These are phyloP conservation scores for Ramazzottius varieornatus DNA, from an alignment of 2,888 invertebrate genomes.

Conservation along the genomic window DNA sequence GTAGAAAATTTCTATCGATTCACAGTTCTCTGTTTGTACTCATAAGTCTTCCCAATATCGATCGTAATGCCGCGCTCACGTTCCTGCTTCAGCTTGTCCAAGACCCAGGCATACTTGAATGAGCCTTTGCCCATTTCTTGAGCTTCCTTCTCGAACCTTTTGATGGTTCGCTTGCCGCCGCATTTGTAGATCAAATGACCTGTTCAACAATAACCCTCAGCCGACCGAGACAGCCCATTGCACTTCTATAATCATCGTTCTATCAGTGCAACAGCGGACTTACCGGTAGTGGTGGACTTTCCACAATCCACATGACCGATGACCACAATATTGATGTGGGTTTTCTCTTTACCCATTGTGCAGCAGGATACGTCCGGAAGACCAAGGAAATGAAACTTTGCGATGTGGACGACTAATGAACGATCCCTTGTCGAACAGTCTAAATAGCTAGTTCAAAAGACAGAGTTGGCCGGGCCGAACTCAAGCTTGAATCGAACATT, in stretches of 20 bases:
- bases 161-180: conserved; percentile 97
- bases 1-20: too few relatives aligned
- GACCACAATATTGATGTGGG: conserved; percentile 93
- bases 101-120: conserved; percentile 99
- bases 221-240: not conserved
- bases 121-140: conserved; percentile 99
- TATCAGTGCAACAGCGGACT: too few relatives aligned
- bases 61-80: conserved; percentile 99
- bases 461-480: too few relatives aligned
- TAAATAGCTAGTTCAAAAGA: too few relatives aligned
- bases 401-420: too few relatives aligned
- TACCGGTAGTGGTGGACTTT: conserved; percentile 61
- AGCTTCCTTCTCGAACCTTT: conserved; percentile 99
- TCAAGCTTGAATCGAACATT: too few relatives aligned
- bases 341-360: conserved; percentile 96
- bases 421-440: too few relatives aligned
- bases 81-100: conserved; percentile 99
- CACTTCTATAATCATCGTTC: too few relatives aligned
- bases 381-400: too few relatives aligned
- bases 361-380: too few relatives aligned
- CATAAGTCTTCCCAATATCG: too few relatives aligned
- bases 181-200: conserved; percentile 97
- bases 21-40: too few relatives aligned
- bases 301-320: conserved; percentile 98
- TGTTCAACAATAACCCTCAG: not conserved